phyloP scores from a whole-genome alignment of 2,888 invertebrate species.

The Argyresthia albistria region DNA sequence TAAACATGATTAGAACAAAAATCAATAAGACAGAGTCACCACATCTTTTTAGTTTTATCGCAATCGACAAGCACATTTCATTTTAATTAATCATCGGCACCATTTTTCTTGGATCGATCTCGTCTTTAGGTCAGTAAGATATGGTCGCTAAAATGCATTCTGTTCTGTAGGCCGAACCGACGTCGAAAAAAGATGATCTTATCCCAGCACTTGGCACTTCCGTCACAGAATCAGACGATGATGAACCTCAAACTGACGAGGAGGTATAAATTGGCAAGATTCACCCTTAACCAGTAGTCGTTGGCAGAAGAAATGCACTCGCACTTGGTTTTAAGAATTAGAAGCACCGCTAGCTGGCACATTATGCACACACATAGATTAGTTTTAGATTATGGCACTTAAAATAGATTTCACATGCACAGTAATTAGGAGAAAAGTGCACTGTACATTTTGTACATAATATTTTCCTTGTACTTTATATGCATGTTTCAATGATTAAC shows the following conservation, averaged over 20 bases:
- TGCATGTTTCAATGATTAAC: background rate
- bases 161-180: constrained; percentile 57
- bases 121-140: too few relatives aligned
- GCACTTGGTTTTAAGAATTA: background rate
- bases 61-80: too few relatives aligned
- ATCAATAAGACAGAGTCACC: too few relatives aligned
- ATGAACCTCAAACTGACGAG: constrained; percentile 33
- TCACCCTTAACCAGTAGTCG: constrained; percentile 1
- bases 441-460: background rate
- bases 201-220: constrained; percentile 37
- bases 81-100: too few relatives aligned
- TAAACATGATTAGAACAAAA: too few relatives aligned
- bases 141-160: constrained; percentile 54
- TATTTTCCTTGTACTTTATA: background rate
- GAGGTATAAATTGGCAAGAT: constrained; percentile 51
- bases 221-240: constrained; percentile 36
- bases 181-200: constrained; percentile 41
- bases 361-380: background rate
- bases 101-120: too few relatives aligned
- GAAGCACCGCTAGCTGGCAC: background rate
- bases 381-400: background rate
- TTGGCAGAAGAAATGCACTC: constrained; percentile 2
- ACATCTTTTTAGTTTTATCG: too few relatives aligned
- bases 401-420: background rate
- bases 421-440: too few relatives aligned